A percentile compares a stretch with the other conserved stretches of the same genome.
Conservation (phyloP, 2,113 vertebrate genomes). For the Triplophysa dalaica region DNA sequence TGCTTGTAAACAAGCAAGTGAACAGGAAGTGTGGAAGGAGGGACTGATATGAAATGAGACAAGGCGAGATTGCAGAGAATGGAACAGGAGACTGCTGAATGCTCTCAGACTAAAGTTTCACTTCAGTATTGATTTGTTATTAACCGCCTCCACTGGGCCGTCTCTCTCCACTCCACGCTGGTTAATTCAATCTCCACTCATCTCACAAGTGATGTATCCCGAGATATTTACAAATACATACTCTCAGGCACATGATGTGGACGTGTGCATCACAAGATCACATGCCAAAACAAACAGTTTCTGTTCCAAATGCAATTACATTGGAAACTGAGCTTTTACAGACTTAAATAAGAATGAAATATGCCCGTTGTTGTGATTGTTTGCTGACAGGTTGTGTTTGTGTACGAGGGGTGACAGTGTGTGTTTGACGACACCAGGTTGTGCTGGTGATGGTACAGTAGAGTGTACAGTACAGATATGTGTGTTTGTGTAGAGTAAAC, state of each 20-base stretch:
- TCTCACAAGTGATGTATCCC: slow-evolving; percentile 28
- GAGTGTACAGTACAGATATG: not conserved
- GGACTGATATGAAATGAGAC: slow-evolving; percentile 33
- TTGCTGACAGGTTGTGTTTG: too few species aligned
- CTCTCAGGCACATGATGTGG: not conserved
- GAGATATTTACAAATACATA: slow-evolving; percentile 25
- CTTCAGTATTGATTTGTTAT: slow-evolving; percentile 71
- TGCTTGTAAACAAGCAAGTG: slow-evolving; percentile 53
- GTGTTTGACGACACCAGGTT: not conserved
- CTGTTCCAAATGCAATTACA: not conserved
- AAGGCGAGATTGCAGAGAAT: slow-evolving; percentile 29
- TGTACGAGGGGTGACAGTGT: not conserved
- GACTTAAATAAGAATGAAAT: not conserved
- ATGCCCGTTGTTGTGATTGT: too few species aligned
- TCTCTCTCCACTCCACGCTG: slow-evolving; percentile 33
- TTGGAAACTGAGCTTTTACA: not conserved
- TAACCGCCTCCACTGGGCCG: slow-evolving; percentile 59
- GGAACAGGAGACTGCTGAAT: slow-evolving; percentile 36
- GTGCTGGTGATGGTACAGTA: not conserved
- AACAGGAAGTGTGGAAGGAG: slow-evolving; percentile 30
- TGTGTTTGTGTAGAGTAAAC: not conserved
- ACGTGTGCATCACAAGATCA: not conserved
- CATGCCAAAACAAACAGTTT: not conserved
- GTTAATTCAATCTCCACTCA: slow-evolving; percentile 54
- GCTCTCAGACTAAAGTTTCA: slow-evolving; percentile 53